Evolutionary conservation across 2,797 vertebrate species (phyloP), one percentile per base, ranked within the genome.

Genomic region (Chiropotes sagulatus): DNA sequence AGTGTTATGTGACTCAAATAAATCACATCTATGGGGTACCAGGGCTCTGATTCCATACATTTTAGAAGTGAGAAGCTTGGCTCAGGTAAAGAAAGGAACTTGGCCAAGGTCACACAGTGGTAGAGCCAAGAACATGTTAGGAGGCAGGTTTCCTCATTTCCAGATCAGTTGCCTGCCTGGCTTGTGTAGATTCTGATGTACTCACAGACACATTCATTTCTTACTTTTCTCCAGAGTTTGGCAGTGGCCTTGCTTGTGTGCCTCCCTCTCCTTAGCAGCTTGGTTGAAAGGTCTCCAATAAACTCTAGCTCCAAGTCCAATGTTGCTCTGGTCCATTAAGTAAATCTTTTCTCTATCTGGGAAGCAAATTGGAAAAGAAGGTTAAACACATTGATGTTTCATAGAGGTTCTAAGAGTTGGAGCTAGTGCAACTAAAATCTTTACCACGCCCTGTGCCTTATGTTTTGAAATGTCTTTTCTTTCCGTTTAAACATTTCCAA

Each of bases 391-490:
- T 39, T 2, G 7, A 79, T 41, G 22, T 58, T 87, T 90, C 83
- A 70, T 58, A 48, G 64, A 90, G 14, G 39, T 88, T 90, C 41
- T 36, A 30, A 90, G 52, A 61, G 30, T 50, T 57, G 33, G 67
- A 90, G 41, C 88, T 46, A 46, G 8, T 7, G 10, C 33, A 39
- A 14, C 54, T 15, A 46, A 87, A 90, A 88, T 81, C 75, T 92
- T 88, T 24, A 36, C 72, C 57, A 15, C 24, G 44, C 30, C 67
- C 70, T 67, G 46, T 44, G 61, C 50, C 72, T 88, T 36, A 48
- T 87, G 57, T 73, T 92, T 72, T 84, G 36, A 44, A 96, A 91
- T 52, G n/a, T 83, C 82, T 93, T 88, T 93, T 93, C 72, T 90
- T 86, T 79, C 54, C 82, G 14, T 44, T 67, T 76, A 73, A 97